Base-by-base conservation (phyloP, 2,113 vertebrate genomes). In the Fregetta grallaria region DNA sequence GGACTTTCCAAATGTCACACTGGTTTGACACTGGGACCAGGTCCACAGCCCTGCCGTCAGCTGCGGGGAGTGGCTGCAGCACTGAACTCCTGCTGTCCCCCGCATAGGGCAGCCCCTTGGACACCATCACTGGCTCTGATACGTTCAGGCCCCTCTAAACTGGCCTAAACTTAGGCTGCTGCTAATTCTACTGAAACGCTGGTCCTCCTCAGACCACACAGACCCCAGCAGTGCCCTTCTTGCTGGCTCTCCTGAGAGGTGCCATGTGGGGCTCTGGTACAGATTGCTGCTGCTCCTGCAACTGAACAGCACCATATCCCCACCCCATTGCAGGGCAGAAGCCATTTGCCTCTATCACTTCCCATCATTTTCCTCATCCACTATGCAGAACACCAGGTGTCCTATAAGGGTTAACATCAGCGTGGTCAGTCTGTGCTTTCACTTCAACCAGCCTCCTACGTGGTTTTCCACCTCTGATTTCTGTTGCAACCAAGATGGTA, bases 231-330 rank as follows among this genome's bases (percentile, higher is more conserved):
- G 10, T 36, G 15, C 7, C 7, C 14, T 49, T 30, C 30, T 34
- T 13, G 8, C 11, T 52, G 21, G 9, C 20, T 75, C 7, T 62
- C 30, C 65, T 0, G 0, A 53, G 50, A 32, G 7, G 22, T 17
- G 30, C 26, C 61, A 2, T 0, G 0, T 26, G 61, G 29, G 23
- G 16, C 7, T 38, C 70, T 56, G 15, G 30, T 15, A 36, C 12
- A 34, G 13, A 32, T 0, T 0, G 0, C 23, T 47, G 42, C 38
- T 77, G 17, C 13, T 76, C 10, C n/a, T 8, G 1, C 42, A 61
- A 18, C n/a, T 17, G 2, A 73, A 10, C 25, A 76, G 21, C 40
- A 40, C 9, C 11, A 11, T 65, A 49, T 42, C 14, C 29, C 44
- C 30, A 76, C 3, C 6, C 23, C 1, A 1, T 11, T 2, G 1